Evolutionary conservation across 64 coral and sea anemone genomes (phyloP), one percentile per base, ranked within the genome.

Genomic region (Pachyseris speciosa): DNA sequence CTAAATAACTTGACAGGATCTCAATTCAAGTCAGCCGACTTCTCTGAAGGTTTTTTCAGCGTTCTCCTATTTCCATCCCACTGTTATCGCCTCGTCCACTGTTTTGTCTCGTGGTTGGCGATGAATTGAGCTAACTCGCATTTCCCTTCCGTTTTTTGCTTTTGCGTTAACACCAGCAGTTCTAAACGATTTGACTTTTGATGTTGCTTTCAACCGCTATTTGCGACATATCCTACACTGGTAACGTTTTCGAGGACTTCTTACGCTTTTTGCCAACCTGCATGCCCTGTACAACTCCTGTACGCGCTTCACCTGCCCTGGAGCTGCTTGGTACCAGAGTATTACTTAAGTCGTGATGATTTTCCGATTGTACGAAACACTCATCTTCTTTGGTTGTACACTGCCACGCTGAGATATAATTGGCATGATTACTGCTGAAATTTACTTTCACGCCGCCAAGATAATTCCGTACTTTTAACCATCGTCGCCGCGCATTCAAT

Each of bases 191-290:
- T 92, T 58, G 67, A 47, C 68, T 92, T 58, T 86, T 85, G 19
- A 92, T 92, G 32, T 79, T 66, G 30, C 85, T 92, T 41, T 73
- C n/a, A 28, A 92, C 89, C n/a, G 83, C 90, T 58, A 92, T 74
- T 38, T 92, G 90, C 20, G 70, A 92, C 13, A 92, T 81, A 61
- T 88, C 84, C 16, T 26, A 26, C 44, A 74, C 37, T 40, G 22
- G 10, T 38, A 47, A 74, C 0, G 7, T 74, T 39, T 74, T 38
- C 3, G 71, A 47, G 74, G 36, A 61, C 45, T 72, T 70, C 72
- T 25, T 52, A 52, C 28, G 60, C 45, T 72, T 70, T 87, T 25
- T 52, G 36, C 28, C 0, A 36, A 5, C 52, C 66, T 38, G 72
- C 72, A 2, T 8, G 48, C 53, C 41, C 41, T 84, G 37, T 38